Percentiles rank a stretch among this genome's conserved stretches.
Evolutionary conservation across 2,888 invertebrate species (phyloP).

Genomic region (Pollenia angustigena): DNA sequence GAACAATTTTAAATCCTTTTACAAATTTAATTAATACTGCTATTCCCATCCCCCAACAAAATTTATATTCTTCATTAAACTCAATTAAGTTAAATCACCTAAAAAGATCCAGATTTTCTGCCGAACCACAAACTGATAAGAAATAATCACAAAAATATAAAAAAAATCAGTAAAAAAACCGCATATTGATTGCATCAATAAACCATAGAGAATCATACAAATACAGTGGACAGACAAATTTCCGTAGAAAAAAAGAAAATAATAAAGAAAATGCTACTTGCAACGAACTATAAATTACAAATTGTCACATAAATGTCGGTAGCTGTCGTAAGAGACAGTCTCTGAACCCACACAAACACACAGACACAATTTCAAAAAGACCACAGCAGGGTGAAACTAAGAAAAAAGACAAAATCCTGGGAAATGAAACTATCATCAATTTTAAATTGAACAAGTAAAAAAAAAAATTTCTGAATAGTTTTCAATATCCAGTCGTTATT

Average conservation of each 20-base stretch:
- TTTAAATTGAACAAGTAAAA: conserved; percentile 18
- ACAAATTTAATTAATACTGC: too few relatives aligned
- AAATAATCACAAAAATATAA: too few relatives aligned
- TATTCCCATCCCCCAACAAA: too few relatives aligned
- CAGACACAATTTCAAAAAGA: not conserved
- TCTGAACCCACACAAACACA: not conserved
- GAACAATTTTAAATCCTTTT: too few relatives aligned
- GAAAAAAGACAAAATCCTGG: not conserved
- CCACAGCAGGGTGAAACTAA: conserved; percentile 13
- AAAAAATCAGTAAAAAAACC: not conserved
- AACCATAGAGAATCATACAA: conserved; percentile 42
- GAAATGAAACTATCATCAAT: conserved; percentile 45
- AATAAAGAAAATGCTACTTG: not conserved
- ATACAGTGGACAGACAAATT: conserved; percentile 5
- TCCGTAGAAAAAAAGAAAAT: not conserved
- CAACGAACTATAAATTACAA: conserved; percentile 30
- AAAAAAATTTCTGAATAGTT: not conserved
- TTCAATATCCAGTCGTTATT: not conserved
- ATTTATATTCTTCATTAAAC: too few relatives aligned
- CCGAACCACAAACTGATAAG: too few relatives aligned
- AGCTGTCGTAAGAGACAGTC: conserved; percentile 31
- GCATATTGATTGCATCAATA: conserved; percentile 45
- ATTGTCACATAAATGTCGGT: conserved; percentile 59
- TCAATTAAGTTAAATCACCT: too few relatives aligned
- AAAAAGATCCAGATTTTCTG: too few relatives aligned